Percentiles rank a stretch among this genome's conserved stretches.
Evolutionary conservation across 2,797 vertebrate species (phyloP).

Genomic region (Alfaro cultratus): DNA sequence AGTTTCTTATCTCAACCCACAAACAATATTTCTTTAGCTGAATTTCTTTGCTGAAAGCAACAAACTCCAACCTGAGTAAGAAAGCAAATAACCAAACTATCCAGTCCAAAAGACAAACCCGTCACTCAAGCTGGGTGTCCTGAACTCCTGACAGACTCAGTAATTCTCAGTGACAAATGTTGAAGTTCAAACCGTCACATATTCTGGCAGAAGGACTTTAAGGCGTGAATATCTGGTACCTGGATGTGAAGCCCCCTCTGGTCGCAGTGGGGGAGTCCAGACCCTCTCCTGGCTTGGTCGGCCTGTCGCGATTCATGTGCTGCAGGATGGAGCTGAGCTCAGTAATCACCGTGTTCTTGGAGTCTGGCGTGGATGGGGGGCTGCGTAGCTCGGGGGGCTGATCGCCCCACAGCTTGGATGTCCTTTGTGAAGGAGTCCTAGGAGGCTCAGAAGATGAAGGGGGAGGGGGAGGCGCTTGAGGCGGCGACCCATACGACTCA

Average conservation of each 20-base stretch:
- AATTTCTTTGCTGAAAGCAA: not conserved
- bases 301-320: conserved; percentile 94
- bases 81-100: not conserved
- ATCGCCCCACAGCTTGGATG: conserved; percentile 96
- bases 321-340: conserved; percentile 98
- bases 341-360: conserved; percentile 94
- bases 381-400: conserved; percentile 87
- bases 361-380: conserved; percentile 88
- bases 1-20: not conserved
- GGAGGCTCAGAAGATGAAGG: conserved; percentile 80
- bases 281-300: conserved; percentile 87
- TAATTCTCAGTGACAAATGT: too few relatives aligned
- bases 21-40: not conserved
- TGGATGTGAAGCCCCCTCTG: conserved; percentile 87
- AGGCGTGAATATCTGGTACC: conserved; percentile 81
- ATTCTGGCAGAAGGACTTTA: not conserved
- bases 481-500: conserved; percentile 86
- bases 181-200: not conserved
- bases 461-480: conserved; percentile 85
- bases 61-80: not conserved
- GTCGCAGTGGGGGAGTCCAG: conserved; percentile 87
- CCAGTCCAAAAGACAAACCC: not conserved
- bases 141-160: not conserved
- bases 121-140: not conserved
- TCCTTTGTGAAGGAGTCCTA: conserved; percentile 88